These are phyloP conservation scores for Matsumurasca onukii DNA, from an alignment of 1,140 invertebrate genomes.

Conservation along the genomic window DNA sequence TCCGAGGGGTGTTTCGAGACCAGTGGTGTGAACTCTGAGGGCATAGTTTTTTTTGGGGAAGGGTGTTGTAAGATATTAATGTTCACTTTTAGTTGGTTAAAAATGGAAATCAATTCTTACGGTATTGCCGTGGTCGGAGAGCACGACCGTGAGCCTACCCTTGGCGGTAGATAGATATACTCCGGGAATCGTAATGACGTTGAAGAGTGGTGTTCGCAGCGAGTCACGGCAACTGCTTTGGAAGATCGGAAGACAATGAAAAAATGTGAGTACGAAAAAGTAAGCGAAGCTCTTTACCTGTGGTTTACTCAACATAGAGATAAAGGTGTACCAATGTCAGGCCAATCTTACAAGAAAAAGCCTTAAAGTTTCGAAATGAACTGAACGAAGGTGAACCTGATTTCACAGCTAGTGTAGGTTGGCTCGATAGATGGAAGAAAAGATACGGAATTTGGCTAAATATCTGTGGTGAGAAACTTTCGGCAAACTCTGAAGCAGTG, in stretches of 20 bases:
- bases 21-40: no score
- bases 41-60: no score
- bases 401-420: conserved; percentile 42
- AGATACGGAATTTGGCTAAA: conserved; percentile 35
- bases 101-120: no score
- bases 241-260: conserved; percentile 28
- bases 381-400: conserved; percentile 35
- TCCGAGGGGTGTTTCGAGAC: no score
- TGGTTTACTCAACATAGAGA: conserved; percentile 31
- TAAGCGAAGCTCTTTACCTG: conserved; percentile 26
- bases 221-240: conserved; percentile 27
- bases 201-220: conserved; percentile 21
- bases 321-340: conserved; percentile 34
- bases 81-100: no score
- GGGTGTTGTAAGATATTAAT: no score
- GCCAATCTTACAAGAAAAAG: conserved; percentile 37
- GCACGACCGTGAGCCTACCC: no score
- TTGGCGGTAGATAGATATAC: no score
- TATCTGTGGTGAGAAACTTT: conserved; percentile 39
- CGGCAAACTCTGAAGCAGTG: conserved; percentile 25
- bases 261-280: conserved; percentile 34
- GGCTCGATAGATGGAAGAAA: conserved; percentile 41
- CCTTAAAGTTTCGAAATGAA: conserved; percentile 36
- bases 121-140: no score
- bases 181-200: conserved; percentile 31